Evolutionary conservation across 2,113 vertebrate genomes (phyloP).

Genomic region (Gyps fulvus): DNA sequence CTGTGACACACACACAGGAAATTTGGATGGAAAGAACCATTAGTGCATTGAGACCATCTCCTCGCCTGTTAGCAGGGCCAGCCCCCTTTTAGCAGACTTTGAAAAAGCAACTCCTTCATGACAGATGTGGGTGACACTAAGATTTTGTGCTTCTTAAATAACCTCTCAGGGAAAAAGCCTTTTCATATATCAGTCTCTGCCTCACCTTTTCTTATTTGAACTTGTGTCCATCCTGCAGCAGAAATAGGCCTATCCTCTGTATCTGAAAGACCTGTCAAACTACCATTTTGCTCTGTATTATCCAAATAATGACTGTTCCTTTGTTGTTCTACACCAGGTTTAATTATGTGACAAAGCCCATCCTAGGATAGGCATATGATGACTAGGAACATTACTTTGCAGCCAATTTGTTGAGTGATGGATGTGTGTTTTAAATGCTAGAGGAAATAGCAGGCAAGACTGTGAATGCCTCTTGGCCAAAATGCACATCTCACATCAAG

Average conservation of each 20-base stretch:
- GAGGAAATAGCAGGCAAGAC: background rate
- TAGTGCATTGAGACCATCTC: slow-evolving; percentile 63
- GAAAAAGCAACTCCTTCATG: background rate
- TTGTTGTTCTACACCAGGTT: background rate
- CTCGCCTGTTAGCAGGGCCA: slow-evolving; percentile 5
- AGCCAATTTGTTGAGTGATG: background rate
- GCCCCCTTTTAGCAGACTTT: slow-evolving; percentile 20
- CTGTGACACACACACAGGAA: slow-evolving; percentile 68
- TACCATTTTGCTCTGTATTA: background rate
- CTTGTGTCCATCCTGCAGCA: background rate
- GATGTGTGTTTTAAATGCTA: background rate
- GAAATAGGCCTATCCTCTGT: background rate
- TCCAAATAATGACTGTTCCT: background rate
- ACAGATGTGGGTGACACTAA: background rate
- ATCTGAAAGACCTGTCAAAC: background rate
- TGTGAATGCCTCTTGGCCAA: background rate
- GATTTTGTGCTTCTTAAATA: background rate
- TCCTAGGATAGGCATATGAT: background rate
- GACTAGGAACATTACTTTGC: background rate
- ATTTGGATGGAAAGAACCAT: slow-evolving; percentile 69
- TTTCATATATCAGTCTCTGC: background rate
- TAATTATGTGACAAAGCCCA: background rate
- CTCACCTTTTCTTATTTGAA: background rate
- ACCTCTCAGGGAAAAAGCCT: background rate
- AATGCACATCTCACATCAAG: background rate